Base-by-base conservation (phyloP, 2,113 vertebrate genomes). In the Leptobrachium leishanense region DNA sequence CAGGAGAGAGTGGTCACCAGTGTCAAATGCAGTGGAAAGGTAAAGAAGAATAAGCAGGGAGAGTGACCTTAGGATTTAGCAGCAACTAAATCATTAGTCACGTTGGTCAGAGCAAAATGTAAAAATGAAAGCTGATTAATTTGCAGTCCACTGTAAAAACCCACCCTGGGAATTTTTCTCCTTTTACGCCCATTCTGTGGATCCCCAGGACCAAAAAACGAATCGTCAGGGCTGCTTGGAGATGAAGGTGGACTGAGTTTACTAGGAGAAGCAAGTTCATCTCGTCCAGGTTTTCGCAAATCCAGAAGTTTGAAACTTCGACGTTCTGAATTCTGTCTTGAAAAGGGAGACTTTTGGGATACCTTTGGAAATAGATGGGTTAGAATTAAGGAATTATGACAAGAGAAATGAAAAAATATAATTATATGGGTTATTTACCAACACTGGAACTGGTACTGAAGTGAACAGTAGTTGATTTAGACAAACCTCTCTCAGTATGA, bases 221-320 rank as follows among this genome's bases (percentile, higher is more conserved):
- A 90, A 87, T 98, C 96, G 2, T 98, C 97, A 0, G 97, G 97
- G 82, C 96, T 98, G 92, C 96, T 98, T 73, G 97, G 97, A 0
- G 97, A 98, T 0, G 97, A 99, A 1, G 97, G 97, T 7, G 97
- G 97, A 82, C 96, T 98, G 87, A 93, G 87, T 67, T 91, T 95
- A 75, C 93, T 95, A 5, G 96, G 96, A 1, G 96, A 95, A 41
- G 93, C 88, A 2, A 93, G 89, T 6, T 92, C 91, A 62, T 99
- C 97, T 71, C 94, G 92, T 88, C 88, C 92, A 74, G 90, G 90
- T 88, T 96, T 99, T 72, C 96, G 89, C 4, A 97, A 88, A 2
- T 99, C 97, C 44, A 95, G 87, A 43, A 97, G 87, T 70, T 96
- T 98, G 87, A 98, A 96, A 86, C 95, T 99, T 72, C 95, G 91